Conservation (phyloP, 2,113 vertebrate species). For the Stegostoma tigrinum region DNA sequence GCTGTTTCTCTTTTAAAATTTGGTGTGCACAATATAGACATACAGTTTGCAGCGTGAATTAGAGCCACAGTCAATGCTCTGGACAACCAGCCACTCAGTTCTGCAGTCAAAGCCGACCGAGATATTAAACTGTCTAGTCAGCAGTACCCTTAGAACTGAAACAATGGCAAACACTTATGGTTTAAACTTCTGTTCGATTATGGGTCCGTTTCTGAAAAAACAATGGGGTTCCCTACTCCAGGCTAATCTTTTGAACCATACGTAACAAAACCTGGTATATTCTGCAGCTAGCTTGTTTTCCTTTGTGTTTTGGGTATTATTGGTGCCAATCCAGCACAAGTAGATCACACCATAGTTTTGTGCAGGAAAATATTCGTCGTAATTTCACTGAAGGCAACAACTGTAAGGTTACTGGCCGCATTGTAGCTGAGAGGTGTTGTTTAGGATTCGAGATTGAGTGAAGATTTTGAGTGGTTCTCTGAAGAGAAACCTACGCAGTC, state of each 20-base stretch:
- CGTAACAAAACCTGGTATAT: background rate
- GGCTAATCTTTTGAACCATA: background rate
- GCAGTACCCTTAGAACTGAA: constrained; percentile 26
- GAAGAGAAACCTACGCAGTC: background rate
- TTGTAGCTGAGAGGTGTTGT: background rate
- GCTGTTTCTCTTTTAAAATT: background rate
- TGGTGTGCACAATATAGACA: background rate
- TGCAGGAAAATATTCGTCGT: background rate
- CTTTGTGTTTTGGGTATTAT: background rate
- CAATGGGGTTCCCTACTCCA: background rate
- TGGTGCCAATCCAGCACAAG: background rate
- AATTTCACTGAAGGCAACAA: background rate
- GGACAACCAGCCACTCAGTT: background rate
- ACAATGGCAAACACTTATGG: constrained; percentile 32
- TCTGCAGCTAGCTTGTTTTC: background rate
- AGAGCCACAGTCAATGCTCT: background rate
- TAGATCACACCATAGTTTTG: background rate
- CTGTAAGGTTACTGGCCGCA: background rate
- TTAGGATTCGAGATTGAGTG: background rate
- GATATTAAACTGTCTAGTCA: constrained; percentile 33
- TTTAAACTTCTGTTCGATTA: constrained; percentile 22
- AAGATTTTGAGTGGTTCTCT: background rate
- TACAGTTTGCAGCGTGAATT: constrained; percentile 5
- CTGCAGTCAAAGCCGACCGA: background rate
- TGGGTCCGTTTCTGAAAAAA: background rate